These are phyloP conservation scores for Iselma pallidipennis DNA, from an alignment of 2,888 invertebrate genomes.

Conservation along the genomic window DNA sequence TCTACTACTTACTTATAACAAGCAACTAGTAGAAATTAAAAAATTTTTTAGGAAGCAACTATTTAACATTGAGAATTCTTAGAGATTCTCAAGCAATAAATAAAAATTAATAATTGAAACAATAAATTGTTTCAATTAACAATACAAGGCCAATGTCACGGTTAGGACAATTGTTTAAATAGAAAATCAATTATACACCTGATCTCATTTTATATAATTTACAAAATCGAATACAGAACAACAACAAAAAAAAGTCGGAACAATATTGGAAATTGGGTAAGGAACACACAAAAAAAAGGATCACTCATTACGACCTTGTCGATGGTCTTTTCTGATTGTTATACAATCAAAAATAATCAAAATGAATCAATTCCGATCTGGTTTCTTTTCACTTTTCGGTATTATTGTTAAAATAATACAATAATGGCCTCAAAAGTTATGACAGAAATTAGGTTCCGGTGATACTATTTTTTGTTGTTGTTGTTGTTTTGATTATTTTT, in stretches of 20 bases:
- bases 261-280: background rate
- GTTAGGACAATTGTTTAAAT: background rate
- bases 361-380: background rate
- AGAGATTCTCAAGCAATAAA: background rate
- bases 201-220: no score
- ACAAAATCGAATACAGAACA: no score
- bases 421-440: no score
- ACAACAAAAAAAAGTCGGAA: background rate
- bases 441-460: no score
- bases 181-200: no score
- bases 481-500: no score
- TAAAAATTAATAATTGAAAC: background rate
- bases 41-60: no score
- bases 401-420: no score
- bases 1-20: background rate
- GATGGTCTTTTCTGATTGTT: background rate
- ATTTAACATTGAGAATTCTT: no score
- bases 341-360: background rate
- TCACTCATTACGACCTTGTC: background rate
- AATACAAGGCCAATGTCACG: background rate
- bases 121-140: background rate
- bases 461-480: no score
- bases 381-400: no score
- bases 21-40: no score
- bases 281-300: background rate